A percentile compares a stretch with the other conserved stretches of the same genome.
Evolutionary conservation across 2,797 vertebrate species (phyloP).

Genomic region (Sebastes nivosus): DNA sequence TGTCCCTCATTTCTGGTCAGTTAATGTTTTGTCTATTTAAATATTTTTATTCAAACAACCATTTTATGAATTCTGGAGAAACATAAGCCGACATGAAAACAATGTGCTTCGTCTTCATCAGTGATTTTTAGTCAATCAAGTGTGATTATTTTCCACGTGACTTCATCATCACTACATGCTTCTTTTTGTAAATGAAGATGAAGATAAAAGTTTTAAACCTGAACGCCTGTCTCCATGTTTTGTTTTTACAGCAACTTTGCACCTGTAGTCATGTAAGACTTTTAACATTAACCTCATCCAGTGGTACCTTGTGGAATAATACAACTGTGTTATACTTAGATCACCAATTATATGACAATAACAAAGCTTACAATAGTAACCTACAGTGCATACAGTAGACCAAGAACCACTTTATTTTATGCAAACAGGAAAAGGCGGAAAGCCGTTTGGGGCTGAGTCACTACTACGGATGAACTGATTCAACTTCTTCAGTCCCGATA

Average conservation of each 20-base stretch:
- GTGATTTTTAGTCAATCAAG: slow-evolving; percentile 25
- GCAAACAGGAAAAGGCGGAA: background rate
- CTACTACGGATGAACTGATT: background rate
- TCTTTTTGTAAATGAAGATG: slow-evolving; percentile 55
- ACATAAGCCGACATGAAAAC: slow-evolving; percentile 1
- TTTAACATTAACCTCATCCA: background rate
- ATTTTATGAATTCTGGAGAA: slow-evolving; percentile 29
- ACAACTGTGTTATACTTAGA: background rate
- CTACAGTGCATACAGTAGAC: background rate
- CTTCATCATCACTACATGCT: background rate
- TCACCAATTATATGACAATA: background rate
- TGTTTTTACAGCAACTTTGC: background rate
- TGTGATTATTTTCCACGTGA: slow-evolving; percentile 41
- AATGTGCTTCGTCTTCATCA: slow-evolving; percentile 20
- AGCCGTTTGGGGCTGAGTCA: background rate
- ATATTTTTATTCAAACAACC: slow-evolving; percentile 30
- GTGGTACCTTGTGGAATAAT: background rate
- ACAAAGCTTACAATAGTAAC: no score
- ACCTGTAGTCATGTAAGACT: background rate
- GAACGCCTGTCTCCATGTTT: background rate
- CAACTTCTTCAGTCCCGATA: no score
- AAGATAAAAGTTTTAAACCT: slow-evolving; percentile 44
- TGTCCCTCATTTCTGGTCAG: slow-evolving; percentile 22
- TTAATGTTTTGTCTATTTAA: slow-evolving; percentile 21
- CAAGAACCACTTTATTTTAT: background rate